phyloP scores from a whole-genome alignment of 2,888 invertebrate genomes.

The Coleophora flavipennella region DNA sequence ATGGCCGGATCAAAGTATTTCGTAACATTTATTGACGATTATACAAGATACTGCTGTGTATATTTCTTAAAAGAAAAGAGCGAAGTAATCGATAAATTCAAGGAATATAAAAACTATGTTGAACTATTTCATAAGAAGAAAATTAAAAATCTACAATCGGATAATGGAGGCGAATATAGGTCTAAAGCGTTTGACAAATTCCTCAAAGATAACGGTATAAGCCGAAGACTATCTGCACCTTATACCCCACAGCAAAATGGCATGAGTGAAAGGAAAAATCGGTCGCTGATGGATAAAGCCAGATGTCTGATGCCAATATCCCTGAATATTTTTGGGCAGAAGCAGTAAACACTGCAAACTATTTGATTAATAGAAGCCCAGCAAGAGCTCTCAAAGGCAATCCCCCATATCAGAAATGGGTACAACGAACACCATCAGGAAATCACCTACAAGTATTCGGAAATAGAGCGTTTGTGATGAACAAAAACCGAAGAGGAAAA shows the following conservation, averaged over 20 bases:
- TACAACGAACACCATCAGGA: neutral
- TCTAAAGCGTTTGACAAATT: neutral
- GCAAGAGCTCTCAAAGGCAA: neutral
- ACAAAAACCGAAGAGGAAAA: neutral
- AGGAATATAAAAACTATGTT: neutral
- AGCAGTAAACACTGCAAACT: conserved; percentile 7
- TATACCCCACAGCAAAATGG: conserved; percentile 6
- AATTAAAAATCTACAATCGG: neutral
- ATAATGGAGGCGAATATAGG: neutral
- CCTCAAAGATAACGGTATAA: neutral
- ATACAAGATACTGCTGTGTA: neutral
- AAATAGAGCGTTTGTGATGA: conserved; percentile 1
- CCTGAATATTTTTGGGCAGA: conserved; percentile 6
- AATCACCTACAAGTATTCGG: conserved; percentile 1
- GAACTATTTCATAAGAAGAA: neutral
- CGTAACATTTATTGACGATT: conserved; percentile 1
- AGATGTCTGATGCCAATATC: conserved; percentile 4
- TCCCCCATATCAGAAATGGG: neutral
- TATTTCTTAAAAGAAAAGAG: neutral
- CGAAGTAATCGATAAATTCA: neutral
- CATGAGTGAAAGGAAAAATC: conserved; percentile 5
- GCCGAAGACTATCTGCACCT: neutral
- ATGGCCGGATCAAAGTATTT: neutral
- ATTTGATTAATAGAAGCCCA: conserved; percentile 4
- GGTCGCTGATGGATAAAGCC: conserved; percentile 5